Conservation (phyloP, 2,113 vertebrate genomes). For the Polypterus senegalus region DNA sequence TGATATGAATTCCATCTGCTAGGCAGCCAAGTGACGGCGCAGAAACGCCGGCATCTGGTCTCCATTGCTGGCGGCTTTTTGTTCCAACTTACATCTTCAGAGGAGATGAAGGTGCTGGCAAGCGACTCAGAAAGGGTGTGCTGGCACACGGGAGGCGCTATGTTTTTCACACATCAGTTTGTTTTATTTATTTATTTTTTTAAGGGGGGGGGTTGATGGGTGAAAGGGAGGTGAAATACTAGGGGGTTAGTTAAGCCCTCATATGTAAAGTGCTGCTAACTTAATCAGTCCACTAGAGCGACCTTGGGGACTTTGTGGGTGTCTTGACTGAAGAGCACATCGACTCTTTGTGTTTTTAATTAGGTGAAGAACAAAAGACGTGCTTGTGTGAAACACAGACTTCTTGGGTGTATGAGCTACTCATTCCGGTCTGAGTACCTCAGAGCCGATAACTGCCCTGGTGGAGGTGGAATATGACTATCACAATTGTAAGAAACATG, state of each 20-base stretch:
- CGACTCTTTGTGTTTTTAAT: not conserved
- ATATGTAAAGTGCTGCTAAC: conserved; percentile 1
- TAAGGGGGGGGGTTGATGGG: conserved; percentile 38
- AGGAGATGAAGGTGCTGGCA: conserved; percentile 68
- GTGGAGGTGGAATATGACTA: no score
- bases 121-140: conserved; percentile 50
- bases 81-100: conserved; percentile 76
- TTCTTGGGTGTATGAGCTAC: no score
- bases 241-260: no score
- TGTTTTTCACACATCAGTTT: conserved; percentile 66
- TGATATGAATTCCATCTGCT: conserved; percentile 98
- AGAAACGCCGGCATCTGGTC: conserved; percentile 87
- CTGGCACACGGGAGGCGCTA: conserved; percentile 62
- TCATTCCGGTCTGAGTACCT: no score
- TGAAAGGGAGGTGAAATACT: not conserved
- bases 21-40: conserved; percentile 86
- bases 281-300: conserved; percentile 7
- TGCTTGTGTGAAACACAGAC: not conserved
- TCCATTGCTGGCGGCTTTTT: conserved; percentile 70
- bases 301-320: not conserved
- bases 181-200: conserved; percentile 24
- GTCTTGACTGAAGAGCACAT: not conserved
- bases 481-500: no score
- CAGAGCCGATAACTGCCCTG: no score
- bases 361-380: conserved; percentile 9